These are phyloP conservation scores for Aradophagus sp. DNA, from an alignment of 1,140 invertebrate species.

Conservation along the genomic window DNA sequence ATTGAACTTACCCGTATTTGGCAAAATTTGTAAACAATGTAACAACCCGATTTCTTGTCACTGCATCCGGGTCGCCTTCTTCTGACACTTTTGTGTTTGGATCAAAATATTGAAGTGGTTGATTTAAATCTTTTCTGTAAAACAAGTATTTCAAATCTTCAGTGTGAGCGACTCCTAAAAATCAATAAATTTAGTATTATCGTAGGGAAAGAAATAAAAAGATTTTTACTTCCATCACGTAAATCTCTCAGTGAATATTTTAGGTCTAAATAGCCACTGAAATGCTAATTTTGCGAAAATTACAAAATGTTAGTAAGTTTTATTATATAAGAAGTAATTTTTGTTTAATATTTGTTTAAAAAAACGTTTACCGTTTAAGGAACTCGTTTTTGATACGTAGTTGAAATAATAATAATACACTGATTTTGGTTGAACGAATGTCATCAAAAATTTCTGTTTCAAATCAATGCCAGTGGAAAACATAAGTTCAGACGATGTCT, in stretches of 20 bases:
- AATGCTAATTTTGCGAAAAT: too few relatives aligned
- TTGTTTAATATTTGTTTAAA: too few relatives aligned
- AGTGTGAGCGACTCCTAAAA: conserved; percentile 21
- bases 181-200: neutral
- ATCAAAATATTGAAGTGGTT: conserved; percentile 12
- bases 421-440: neutral
- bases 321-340: too few relatives aligned
- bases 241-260: too few relatives aligned
- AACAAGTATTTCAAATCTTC: conserved; percentile 32
- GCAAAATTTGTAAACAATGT: conserved; percentile 35
- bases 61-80: conserved; percentile 7
- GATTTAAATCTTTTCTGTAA: conserved; percentile 12
- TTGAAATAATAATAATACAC: conserved; percentile 37
- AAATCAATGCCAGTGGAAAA: conserved; percentile 25
- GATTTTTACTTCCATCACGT: too few relatives aligned
- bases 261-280: too few relatives aligned
- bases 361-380: conserved; percentile 27
- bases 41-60: conserved; percentile 28
- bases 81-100: neutral
- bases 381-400: conserved; percentile 9
- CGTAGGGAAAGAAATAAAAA: conserved; percentile 1
- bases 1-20: conserved; percentile 17
- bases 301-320: too few relatives aligned
- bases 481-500: conserved; percentile 15
- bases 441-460: conserved; percentile 19